A percentile compares a stretch with the other conserved stretches of the same genome.
Conservation (phyloP, 2,797 vertebrate species). For the Emydoidea blandingii region DNA sequence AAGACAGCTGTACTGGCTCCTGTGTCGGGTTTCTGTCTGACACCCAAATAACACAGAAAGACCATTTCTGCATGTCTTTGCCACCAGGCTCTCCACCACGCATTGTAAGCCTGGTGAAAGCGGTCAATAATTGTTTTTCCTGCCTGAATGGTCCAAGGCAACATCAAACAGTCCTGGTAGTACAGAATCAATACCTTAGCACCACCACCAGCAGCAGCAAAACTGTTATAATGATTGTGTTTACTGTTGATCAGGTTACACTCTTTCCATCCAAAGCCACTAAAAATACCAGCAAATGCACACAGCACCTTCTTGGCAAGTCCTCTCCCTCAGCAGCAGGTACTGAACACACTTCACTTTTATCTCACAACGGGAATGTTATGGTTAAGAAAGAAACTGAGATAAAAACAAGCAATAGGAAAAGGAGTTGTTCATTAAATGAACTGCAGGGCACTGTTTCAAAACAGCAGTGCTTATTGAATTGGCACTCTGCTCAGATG, state of each 20-base stretch:
- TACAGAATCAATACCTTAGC: constrained; percentile 79
- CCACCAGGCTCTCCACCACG: constrained; percentile 47
- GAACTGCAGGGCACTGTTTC: not conserved
- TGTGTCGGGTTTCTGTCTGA: constrained; percentile 77
- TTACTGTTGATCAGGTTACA: constrained; percentile 76
- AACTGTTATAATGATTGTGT: constrained; percentile 75
- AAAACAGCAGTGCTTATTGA: constrained; percentile 30
- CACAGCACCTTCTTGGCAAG: constrained; percentile 36
- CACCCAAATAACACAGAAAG: constrained; percentile 71
- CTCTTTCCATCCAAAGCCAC: constrained; percentile 60
- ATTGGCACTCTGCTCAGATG: not conserved
- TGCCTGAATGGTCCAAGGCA: constrained; percentile 64
- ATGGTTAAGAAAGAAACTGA: constrained; percentile 33
- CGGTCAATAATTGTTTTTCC: constrained; percentile 73
- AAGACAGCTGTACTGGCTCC: constrained; percentile 72
- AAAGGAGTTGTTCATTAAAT: constrained; percentile 49
- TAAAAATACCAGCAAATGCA: constrained; percentile 54
- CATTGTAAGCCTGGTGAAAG: constrained; percentile 62
- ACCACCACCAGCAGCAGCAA: constrained; percentile 69
- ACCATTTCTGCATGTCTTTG: constrained; percentile 72
- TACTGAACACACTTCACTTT: constrained; percentile 53
- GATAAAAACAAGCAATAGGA: constrained; percentile 19
- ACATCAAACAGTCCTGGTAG: constrained; percentile 79
- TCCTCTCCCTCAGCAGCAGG: constrained; percentile 8
- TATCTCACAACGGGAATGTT: constrained; percentile 20